Conservation (phyloP, 2,888 invertebrate species). For the Herminia tarsipennalis region DNA sequence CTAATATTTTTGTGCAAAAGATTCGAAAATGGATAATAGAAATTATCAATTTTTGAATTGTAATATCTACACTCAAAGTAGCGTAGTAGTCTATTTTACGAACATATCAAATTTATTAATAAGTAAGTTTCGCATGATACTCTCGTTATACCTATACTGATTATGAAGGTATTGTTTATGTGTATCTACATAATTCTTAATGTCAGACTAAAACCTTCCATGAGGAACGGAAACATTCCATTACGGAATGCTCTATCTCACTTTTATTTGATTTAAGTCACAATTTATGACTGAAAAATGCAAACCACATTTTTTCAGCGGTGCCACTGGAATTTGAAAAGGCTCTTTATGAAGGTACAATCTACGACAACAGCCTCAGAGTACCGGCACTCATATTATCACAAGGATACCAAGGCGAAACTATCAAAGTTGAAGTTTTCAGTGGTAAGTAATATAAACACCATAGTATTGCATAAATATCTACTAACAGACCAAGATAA, state of each 20-base stretch:
- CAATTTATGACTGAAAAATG: background rate
- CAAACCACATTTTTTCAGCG: conserved; percentile 47
- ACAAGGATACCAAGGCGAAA: conserved; percentile 55
- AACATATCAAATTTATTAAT: too few relatives aligned
- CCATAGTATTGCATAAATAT: background rate
- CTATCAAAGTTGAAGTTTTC: conserved; percentile 40
- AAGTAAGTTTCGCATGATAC: too few relatives aligned
- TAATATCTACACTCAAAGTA: too few relatives aligned
- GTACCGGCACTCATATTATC: conserved; percentile 49
- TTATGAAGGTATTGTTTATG: too few relatives aligned
- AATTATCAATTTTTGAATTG: too few relatives aligned
- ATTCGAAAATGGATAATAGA: too few relatives aligned
- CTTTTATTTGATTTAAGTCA: background rate
- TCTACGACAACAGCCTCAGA: conserved; percentile 54
- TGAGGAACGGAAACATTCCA: too few relatives aligned
- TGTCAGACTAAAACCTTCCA: too few relatives aligned
- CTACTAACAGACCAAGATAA: background rate
- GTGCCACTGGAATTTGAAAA: conserved; percentile 56
- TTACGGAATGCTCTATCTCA: too few relatives aligned
- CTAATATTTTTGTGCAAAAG: background rate
- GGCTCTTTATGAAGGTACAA: conserved; percentile 56
- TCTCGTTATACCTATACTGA: too few relatives aligned
- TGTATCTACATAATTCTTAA: too few relatives aligned
- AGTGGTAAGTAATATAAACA: conserved; percentile 46
- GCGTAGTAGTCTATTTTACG: too few relatives aligned